phyloP scores from a whole-genome alignment of 2,113 vertebrate genomes.

The Archocentrus centrarchus region DNA sequence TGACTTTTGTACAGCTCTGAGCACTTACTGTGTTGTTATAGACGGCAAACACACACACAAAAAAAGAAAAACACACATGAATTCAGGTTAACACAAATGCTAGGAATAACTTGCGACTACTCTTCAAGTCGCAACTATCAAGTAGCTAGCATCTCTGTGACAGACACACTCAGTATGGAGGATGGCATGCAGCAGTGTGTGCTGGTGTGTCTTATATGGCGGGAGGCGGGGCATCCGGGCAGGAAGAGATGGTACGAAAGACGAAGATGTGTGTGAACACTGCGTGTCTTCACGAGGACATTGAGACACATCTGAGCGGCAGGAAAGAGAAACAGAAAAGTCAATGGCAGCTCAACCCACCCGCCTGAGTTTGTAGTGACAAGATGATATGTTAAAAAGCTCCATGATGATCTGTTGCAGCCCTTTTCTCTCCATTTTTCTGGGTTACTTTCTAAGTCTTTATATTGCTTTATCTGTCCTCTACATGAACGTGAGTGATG shows the following conservation, averaged over 20 bases:
- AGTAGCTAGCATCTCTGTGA: conserved; percentile 40
- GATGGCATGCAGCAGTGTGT: conserved; percentile 28
- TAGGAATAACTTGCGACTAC: neutral
- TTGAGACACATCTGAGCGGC: conserved; percentile 18
- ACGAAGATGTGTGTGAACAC: neutral
- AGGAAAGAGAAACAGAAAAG: conserved; percentile 25
- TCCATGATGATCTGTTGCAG: conserved; percentile 2
- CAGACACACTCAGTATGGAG: conserved; percentile 11
- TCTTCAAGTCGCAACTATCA: neutral
- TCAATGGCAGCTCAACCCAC: conserved; percentile 21
- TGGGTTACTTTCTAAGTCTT: neutral
- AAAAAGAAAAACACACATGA: neutral
- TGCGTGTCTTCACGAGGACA: neutral
- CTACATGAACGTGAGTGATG: conserved; percentile 34
- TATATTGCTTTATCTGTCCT: conserved; percentile 17
- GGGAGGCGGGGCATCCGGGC: neutral
- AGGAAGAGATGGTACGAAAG: neutral
- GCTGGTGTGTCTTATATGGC: conserved; percentile 44
- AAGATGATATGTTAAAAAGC: conserved; percentile 60
- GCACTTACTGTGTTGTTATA: conserved; percentile 1
- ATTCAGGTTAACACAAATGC: conserved; percentile 29
- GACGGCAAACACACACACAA: conserved; percentile 1
- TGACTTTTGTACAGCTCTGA: conserved; percentile 16
- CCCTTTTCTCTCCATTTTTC: conserved; percentile 24
- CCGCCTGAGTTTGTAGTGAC: conserved; percentile 50